phyloP scores from a whole-genome alignment of 2,113 vertebrate species.

The Brachypteracias leptosomus region DNA sequence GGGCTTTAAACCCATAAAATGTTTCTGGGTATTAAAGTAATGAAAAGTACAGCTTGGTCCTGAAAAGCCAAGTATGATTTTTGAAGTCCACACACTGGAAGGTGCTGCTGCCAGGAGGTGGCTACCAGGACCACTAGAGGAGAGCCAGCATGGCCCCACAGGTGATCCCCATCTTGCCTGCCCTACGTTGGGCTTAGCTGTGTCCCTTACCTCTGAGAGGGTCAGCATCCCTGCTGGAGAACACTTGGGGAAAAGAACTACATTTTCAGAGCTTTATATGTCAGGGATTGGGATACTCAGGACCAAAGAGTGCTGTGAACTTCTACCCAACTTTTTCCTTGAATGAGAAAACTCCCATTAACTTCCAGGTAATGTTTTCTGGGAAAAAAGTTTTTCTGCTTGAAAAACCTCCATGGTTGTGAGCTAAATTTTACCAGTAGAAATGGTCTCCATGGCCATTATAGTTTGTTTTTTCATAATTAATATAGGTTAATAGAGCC shows the following conservation, averaged over 20 bases:
- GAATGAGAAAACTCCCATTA: neutral
- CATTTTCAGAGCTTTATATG: neutral
- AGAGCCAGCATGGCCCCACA: rapidly evolving
- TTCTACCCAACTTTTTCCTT: neutral
- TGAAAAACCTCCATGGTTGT: neutral
- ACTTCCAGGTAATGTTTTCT: neutral
- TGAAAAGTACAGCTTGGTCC: neutral
- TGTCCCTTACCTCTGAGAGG: neutral
- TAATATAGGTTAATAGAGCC: neutral
- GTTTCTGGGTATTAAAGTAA: neutral
- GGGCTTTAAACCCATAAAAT: neutral
- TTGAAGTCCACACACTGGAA: neutral
- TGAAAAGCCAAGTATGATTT: neutral
- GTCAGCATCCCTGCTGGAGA: neutral
- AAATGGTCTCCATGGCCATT: neutral
- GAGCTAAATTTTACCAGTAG: neutral
- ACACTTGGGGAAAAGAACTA: rapidly evolving
- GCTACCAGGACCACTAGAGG: neutral
- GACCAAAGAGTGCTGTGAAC: neutral
- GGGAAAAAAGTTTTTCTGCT: neutral
- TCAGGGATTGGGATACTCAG: neutral
- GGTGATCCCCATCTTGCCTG: neutral
- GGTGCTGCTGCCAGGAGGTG: neutral
- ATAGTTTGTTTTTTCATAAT: neutral
- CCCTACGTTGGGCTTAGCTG: rapidly evolving